Conservation (phyloP, 2,797 vertebrate genomes). For the Clarias platycephalus region DNA sequence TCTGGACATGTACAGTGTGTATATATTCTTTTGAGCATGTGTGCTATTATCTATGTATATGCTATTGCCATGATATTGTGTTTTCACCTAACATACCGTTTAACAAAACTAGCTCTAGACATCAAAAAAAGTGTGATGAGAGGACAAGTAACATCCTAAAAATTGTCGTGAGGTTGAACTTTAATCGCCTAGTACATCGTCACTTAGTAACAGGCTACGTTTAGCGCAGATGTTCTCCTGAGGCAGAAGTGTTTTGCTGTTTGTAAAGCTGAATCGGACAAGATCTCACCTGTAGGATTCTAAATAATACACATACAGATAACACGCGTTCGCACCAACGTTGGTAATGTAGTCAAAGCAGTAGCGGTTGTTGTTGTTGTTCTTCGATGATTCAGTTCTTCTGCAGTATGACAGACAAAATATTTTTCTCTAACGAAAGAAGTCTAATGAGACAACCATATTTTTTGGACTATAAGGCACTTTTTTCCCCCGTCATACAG, state of each 20-base stretch:
- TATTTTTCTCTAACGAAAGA: neutral
- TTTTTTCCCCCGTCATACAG: too few relatives aligned
- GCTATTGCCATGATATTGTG: constrained; percentile 51
- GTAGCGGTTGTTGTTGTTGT: constrained; percentile 12
- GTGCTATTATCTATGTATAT: constrained; percentile 45
- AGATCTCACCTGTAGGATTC: constrained; percentile 12
- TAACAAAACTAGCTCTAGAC: constrained; percentile 30
- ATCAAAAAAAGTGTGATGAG: constrained; percentile 2
- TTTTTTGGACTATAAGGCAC: constrained; percentile 30
- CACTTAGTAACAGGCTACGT: constrained; percentile 21
- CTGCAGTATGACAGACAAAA: constrained; percentile 4
- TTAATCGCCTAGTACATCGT: neutral
- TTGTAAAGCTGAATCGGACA: constrained; percentile 16
- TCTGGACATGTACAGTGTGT: constrained; percentile 51
- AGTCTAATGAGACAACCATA: constrained; percentile 10
- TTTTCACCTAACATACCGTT: constrained; percentile 40
- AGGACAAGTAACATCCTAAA: constrained; percentile 19
- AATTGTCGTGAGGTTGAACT: neutral
- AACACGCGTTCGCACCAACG: neutral
- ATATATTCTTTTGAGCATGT: constrained; percentile 53
- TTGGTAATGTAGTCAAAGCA: neutral
- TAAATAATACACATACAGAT: constrained; percentile 2
- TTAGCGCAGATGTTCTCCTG: constrained; percentile 20
- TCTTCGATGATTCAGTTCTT: constrained; percentile 25
- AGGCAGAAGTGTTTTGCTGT: constrained; percentile 30